Evolutionary conservation across 2,797 vertebrate genomes (phyloP), one percentile per base, ranked within the genome.

Genomic region (Phoxinus dragarum): DNA sequence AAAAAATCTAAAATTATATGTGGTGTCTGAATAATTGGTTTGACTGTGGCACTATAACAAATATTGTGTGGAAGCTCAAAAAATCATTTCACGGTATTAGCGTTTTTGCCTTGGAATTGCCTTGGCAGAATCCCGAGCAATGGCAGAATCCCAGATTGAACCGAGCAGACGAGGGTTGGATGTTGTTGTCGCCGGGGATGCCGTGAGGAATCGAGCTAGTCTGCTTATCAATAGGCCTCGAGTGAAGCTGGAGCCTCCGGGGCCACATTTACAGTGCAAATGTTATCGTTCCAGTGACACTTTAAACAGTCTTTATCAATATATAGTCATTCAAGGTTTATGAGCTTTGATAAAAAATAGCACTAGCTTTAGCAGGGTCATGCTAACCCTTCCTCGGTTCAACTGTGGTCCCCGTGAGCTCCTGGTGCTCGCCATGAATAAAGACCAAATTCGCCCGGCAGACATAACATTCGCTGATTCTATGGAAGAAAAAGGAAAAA

Each of bases 321-420:
- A 96, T 97, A 96, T 96, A 95, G 96, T 98, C 97, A 97, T 97
- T 98, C 97, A 97, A 96, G 95, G 96, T 99, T 99, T 98, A 99
- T 97, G 97, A 97, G 97, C 95, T 93, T 96, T 97, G 98, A 99
- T 99, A 98, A 98, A 98, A 96, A 97, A 97, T 95, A 95, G 95
- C 96, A 96, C 96, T 91, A 94, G 94, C 94, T 93, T 49, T 88
- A 89, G 91, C 92, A 88, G 92, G 94, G 95, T 96, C 94, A 95
- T 96, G 95, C 94, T 95, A 95, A 94, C 89, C 85, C 81, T 86
- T 82, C 14, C 61, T 68, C 38, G 49, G 27, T 84, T 75, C 67
- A 38, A 73, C 23, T 86, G 75, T 81, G 90, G 64, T 61, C 80
- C 79, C 6, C n/a, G 74, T 44, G 44, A 54, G 75, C 79, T 85